Conservation (phyloP, 2,888 invertebrate genomes). For the Altica lythri region DNA sequence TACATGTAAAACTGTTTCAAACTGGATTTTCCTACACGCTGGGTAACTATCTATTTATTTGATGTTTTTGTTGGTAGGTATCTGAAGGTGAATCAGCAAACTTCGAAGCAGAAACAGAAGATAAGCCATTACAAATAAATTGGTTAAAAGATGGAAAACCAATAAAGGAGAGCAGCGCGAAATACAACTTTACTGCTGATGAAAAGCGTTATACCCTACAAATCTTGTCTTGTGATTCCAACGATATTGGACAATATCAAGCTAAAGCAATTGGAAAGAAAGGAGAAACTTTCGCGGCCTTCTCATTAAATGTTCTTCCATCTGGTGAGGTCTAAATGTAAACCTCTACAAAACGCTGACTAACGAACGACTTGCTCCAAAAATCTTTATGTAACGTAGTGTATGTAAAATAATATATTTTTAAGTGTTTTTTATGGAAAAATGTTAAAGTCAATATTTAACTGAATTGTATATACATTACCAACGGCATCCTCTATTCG, state of each 20-base stretch:
- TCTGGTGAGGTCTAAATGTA: slow-evolving; percentile 57
- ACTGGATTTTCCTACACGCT: too few species aligned
- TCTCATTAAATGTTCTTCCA: slow-evolving; percentile 80
- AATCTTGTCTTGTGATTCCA: slow-evolving; percentile 73
- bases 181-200: slow-evolving; percentile 83
- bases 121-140: slow-evolving; percentile 69
- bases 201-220: slow-evolving; percentile 79
- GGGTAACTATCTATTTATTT: too few species aligned
- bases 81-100: slow-evolving; percentile 78
- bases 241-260: slow-evolving; percentile 87
- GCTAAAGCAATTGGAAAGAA: slow-evolving; percentile 85
- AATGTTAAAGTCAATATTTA: slow-evolving; percentile 12
- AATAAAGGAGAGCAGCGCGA: slow-evolving; percentile 77
- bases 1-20: too few species aligned
- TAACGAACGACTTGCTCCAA: slow-evolving; percentile 56
- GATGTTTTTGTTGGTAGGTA: slow-evolving; percentile 55
- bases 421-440: slow-evolving; percentile 49
- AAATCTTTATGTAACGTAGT: slow-evolving; percentile 50
- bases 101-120: slow-evolving; percentile 81
- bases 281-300: slow-evolving; percentile 81
- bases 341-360: slow-evolving; percentile 45
- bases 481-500: slow-evolving; percentile 47
- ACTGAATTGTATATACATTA: slow-evolving; percentile 17
- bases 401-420: slow-evolving; percentile 45
- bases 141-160: slow-evolving; percentile 94